Base-by-base conservation (phyloP, 2,797 vertebrate genomes). In the Gorsachius magnificus region DNA sequence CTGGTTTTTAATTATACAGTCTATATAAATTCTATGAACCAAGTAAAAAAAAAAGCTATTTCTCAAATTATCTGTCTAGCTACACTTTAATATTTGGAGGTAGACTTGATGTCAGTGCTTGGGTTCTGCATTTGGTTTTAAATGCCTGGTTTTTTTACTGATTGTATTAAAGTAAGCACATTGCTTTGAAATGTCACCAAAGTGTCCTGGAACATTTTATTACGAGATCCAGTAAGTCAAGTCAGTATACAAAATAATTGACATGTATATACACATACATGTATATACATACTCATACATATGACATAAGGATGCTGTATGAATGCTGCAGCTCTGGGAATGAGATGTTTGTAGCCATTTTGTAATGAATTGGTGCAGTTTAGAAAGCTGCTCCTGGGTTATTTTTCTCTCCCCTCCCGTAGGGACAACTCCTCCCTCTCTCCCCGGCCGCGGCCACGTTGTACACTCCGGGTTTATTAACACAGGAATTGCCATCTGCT, bases 281-380 rank as follows among this genome's bases (percentile, higher is more conserved):
- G 41, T 43, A 43, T 43, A 43, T 43, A 43, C 41, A 41, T 41
- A 41, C 13, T 41, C 41, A 41, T 41, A 41, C 41, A 43, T 43
- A 43, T 43, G 41, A 43, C 4, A 1, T 3, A 20, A 57, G 20
- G 50, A 36, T 33, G 31, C 9, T 1, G 4, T 17, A 15, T 2
- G 18, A 43, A 45, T 3, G 56, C 45, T 18, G 50, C 10, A 10
- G 4, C 16, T 12, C 31, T 10, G 50, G 51, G 18, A 35, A 33
- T 10, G 1, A 0, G n/a, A 6, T 0, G 1, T 3, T 24, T 58
- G 57, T 33, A 35, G 22, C 54, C 16, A 26, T 26, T 83, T 26
- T 33, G 51, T 25, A 33, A 48, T 3, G 10, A 80, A 16, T 2
- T 6, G n/a, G 11, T 35, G 38, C 8, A 1, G 20, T 24, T 48